Evolutionary conservation across 2,113 vertebrate genomes (phyloP), one percentile per base, ranked within the genome.

Genomic region (Mobula birostris): DNA sequence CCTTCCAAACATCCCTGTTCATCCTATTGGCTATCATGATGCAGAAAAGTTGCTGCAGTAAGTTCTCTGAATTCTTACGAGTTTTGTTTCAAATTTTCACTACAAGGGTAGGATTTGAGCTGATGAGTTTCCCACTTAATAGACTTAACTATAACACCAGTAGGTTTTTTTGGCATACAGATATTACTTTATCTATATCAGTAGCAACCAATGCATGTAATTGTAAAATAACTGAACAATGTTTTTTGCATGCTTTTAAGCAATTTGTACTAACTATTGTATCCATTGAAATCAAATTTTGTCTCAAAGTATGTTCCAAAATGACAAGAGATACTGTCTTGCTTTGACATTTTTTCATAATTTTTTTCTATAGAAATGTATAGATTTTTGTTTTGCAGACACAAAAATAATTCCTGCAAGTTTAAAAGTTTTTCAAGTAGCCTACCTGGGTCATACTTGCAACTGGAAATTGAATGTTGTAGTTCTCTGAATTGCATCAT

Each of bases 21-120:
- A 99, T 96, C 98, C 99, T 48, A 98, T 99, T 94, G 98, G 98
- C 94, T 99, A 98, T 95, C 94, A 97, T 2, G 98, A 99, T 95
- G 98, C 98, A 92, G 95, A 97, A 95, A 92, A 96, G 17, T 96
- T 99, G 76, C 95, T 99, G 66, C 96, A 96, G 98, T 99, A 96
- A 94, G 93, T 21, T 78, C 15, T 82, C 17, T 82, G 15, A 7
- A 8, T 90, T 12, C 14, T 32, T 32, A 17, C 0, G 17, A 36
- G 5, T 66, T 66, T n/a, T 32, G 85, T 66, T 61, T 63, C n/a
- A 66, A 32, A 90, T 15, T 66, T 36, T 2, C 56, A 58, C 24
- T 9, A 0, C 21, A 48, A 83, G 8, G 7, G 7, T 56, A 83
- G 21, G 80, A 88, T 90, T 68, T 90, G 0, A 68, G 66, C 7